A percentile compares a stretch with the other conserved stretches of the same genome.
Conservation (phyloP, 2,797 vertebrate species). For the Leptatherina wallacei region DNA sequence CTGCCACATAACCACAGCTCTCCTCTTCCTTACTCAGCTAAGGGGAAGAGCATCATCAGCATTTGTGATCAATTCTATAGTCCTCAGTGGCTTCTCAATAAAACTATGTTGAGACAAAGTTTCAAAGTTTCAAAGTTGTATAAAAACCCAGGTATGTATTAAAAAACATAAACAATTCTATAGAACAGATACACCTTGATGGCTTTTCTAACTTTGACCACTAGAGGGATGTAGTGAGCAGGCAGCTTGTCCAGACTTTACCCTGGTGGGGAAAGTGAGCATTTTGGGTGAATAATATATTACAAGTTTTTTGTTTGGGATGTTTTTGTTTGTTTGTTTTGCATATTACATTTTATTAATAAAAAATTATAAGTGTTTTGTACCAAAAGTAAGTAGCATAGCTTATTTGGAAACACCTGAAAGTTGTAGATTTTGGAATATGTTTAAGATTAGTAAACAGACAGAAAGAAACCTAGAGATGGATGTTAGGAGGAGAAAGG, state of each 20-base stretch:
- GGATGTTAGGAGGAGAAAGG: slow-evolving; percentile 24
- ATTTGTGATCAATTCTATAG: slow-evolving; percentile 54
- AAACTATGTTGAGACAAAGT: slow-evolving; percentile 15
- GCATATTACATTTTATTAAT: slow-evolving; percentile 35
- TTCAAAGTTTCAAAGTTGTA: slow-evolving; percentile 13
- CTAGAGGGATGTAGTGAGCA: slow-evolving; percentile 81
- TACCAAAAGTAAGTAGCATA: slow-evolving; percentile 10
- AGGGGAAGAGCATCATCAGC: slow-evolving; percentile 57
- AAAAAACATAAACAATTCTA: slow-evolving; percentile 5
- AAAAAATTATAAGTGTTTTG: slow-evolving; percentile 27
- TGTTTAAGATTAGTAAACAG: slow-evolving; percentile 17
- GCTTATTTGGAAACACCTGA: slow-evolving; percentile 3
- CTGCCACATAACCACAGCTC: slow-evolving; percentile 75
- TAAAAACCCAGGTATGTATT: slow-evolving; percentile 15
- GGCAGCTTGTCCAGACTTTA: slow-evolving; percentile 33
- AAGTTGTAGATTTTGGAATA: slow-evolving; percentile 1
- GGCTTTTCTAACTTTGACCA: slow-evolving; percentile 59
- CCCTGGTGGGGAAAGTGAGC: slow-evolving; percentile 32
- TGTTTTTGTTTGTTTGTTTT: slow-evolving; percentile 10
- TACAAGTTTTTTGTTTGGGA: slow-evolving; percentile 24
- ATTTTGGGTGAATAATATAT: slow-evolving; percentile 23
- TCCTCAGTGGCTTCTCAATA: slow-evolving; percentile 34
- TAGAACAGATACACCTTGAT: neutral
- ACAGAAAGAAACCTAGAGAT: slow-evolving; percentile 13
- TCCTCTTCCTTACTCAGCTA: slow-evolving; percentile 74